These are phyloP conservation scores for Phacellophora camtschatica DNA, from an alignment of 30 jellyfish, hydroid and myxozoan genomes.

Conservation along the genomic window DNA sequence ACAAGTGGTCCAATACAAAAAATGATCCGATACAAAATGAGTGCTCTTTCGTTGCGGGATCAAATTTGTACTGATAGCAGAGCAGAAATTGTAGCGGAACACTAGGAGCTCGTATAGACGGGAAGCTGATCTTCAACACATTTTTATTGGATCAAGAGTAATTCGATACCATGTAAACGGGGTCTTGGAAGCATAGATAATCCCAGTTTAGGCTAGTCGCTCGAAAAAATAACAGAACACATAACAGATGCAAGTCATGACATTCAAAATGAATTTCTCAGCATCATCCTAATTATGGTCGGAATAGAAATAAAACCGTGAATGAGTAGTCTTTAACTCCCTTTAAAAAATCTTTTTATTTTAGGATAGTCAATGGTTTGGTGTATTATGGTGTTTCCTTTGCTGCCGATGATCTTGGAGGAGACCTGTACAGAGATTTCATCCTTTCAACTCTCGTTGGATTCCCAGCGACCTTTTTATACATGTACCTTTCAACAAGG, in stretches of 20 bases:
- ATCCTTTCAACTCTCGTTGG: constrained; percentile 86
- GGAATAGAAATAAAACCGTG: too few relatives aligned
- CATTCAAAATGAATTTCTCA: constrained; percentile 63
- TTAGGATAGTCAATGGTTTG: constrained; percentile 86
- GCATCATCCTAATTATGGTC: constrained; percentile 70
- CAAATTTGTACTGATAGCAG: not conserved
- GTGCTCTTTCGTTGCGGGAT: constrained; percentile 2
- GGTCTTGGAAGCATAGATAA: too few relatives aligned
- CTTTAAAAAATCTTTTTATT: too few relatives aligned
- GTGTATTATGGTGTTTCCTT: constrained; percentile 95
- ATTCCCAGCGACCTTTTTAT: constrained; percentile 71
- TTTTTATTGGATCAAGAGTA: not conserved
- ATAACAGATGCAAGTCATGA: constrained; percentile 42
- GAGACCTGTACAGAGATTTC: constrained; percentile 87
- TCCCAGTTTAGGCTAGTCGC: too few relatives aligned
- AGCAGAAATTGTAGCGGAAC: not conserved
- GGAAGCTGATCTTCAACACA: not conserved
- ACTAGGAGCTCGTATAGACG: not conserved
- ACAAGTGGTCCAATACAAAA: not conserved
- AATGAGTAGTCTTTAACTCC: too few relatives aligned
- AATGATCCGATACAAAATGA: too few relatives aligned
- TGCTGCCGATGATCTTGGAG: constrained; percentile 95
- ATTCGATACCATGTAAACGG: not conserved
- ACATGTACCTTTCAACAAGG: constrained; percentile 65
- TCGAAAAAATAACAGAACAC: constrained; percentile 21